Conservation (phyloP, 2,888 invertebrate species). For the Pediacus dermestoides region DNA sequence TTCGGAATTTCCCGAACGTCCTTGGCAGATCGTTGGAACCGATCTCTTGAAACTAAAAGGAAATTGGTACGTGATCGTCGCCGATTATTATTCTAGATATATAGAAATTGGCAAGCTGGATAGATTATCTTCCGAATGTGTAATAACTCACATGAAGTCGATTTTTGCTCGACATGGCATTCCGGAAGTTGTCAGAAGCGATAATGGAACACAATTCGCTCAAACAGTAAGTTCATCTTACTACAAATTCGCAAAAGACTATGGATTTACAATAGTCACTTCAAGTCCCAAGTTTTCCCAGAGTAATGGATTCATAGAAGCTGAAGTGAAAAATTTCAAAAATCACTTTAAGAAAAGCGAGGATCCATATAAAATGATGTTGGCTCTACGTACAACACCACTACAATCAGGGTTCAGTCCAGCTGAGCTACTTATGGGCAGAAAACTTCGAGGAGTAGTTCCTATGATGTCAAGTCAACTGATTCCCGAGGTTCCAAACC, state of each 20-base stretch:
- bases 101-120: slow-evolving; percentile 15
- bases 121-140: background rate
- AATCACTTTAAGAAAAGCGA: slow-evolving; percentile 1
- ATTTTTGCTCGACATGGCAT: slow-evolving; percentile 2
- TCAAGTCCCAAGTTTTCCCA: slow-evolving; percentile 10
- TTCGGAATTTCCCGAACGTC: background rate
- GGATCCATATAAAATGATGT: background rate
- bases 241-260: background rate
- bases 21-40: slow-evolving; percentile 5
- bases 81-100: slow-evolving; percentile 22
- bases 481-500: slow-evolving; percentile 3
- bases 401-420: slow-evolving; percentile 2
- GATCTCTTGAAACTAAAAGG: slow-evolving; percentile 4
- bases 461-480: too few species aligned
- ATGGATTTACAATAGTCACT: slow-evolving; percentile 6
- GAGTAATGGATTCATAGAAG: slow-evolving; percentile 7
- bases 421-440: slow-evolving; percentile 3
- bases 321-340: slow-evolving; percentile 6
- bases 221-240: background rate
- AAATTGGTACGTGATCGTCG: slow-evolving; percentile 11
- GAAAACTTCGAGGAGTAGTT: background rate
- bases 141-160: background rate
- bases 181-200: slow-evolving; percentile 9
- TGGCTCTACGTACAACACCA: background rate
- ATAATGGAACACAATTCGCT: slow-evolving; percentile 11